Conservation (phyloP, 2,888 invertebrate genomes). For the Punctoribates punctum region DNA sequence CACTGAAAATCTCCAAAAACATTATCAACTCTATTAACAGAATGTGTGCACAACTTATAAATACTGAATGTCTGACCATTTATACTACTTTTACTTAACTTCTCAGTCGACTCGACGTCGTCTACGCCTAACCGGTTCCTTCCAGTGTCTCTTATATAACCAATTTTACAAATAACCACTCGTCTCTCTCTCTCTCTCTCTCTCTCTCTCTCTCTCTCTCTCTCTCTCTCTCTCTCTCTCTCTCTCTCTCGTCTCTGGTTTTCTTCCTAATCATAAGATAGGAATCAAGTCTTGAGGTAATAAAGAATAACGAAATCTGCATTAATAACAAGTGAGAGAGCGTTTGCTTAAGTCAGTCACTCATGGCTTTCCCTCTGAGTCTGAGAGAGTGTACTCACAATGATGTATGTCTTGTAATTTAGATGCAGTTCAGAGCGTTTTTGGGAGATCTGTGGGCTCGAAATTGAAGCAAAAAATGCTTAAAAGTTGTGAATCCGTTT, state of each 20-base stretch:
- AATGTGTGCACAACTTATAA: conserved; percentile 1
- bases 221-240: conserved; percentile 21
- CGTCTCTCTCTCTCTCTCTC: not conserved
- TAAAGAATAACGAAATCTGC: conserved; percentile 21
- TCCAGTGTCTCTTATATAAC: not conserved
- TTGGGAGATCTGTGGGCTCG: too few species aligned
- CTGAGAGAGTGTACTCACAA: not conserved
- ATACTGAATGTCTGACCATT: not conserved
- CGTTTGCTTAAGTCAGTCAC: conserved; percentile 5
- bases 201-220: conserved; percentile 20
- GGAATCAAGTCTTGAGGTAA: conserved; percentile 14
- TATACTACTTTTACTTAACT: too few species aligned
- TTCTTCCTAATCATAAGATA: conserved; percentile 28
- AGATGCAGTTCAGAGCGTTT: too few species aligned
- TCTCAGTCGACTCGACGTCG: not conserved
- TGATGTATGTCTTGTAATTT: conserved; percentile 15
- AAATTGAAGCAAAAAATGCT: too few species aligned
- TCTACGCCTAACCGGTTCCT: conserved; percentile 13
- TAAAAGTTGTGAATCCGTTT: too few species aligned
- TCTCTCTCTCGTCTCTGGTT: conserved; percentile 14
- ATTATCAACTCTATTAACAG: conserved; percentile 21
- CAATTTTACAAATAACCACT: not conserved
- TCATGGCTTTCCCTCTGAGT: not conserved
- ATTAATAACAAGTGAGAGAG: conserved; percentile 27
- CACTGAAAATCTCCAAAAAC: not conserved